Conservation (phyloP, 2,113 vertebrate genomes). For the Bostrychus sinensis region DNA sequence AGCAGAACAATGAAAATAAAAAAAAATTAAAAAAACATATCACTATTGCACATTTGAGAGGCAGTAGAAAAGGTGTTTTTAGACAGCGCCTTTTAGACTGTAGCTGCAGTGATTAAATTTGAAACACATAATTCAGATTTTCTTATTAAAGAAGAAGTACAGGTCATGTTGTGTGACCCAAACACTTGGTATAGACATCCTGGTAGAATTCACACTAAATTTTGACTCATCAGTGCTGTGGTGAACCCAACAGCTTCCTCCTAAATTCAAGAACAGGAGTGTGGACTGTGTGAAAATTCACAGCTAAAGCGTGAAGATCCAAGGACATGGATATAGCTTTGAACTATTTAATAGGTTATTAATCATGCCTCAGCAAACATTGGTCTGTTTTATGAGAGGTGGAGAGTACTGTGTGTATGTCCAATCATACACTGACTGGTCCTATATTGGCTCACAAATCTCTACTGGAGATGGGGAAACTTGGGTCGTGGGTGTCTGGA, state of each 20-base stretch:
- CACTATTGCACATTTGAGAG: not conserved
- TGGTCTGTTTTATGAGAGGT: slow-evolving; percentile 31
- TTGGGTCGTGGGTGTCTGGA: no score
- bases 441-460: slow-evolving; percentile 24
- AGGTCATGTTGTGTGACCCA: slow-evolving; percentile 5
- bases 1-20: not conserved
- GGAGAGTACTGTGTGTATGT: not conserved
- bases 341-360: slow-evolving; percentile 44
- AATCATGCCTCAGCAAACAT: slow-evolving; percentile 48
- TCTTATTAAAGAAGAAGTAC: not conserved
- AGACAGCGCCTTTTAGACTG: not conserved
- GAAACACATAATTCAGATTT: slow-evolving; percentile 4
- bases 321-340: slow-evolving; percentile 51
- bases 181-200: slow-evolving; percentile 22
- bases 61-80: not conserved
- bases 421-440: slow-evolving; percentile 35
- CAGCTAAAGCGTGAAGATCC: slow-evolving; percentile 58
- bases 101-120: not conserved
- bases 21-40: not conserved
- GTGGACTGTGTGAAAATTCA: slow-evolving; percentile 56
- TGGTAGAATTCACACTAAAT: slow-evolving; percentile 8
- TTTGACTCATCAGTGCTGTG: slow-evolving; percentile 28
- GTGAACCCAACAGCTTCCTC: slow-evolving; percentile 17
- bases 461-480: no score
- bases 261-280: slow-evolving; percentile 22